Evolutionary conservation across 2,797 vertebrate genomes (phyloP).

Genomic region (Agapornis canus): DNA sequence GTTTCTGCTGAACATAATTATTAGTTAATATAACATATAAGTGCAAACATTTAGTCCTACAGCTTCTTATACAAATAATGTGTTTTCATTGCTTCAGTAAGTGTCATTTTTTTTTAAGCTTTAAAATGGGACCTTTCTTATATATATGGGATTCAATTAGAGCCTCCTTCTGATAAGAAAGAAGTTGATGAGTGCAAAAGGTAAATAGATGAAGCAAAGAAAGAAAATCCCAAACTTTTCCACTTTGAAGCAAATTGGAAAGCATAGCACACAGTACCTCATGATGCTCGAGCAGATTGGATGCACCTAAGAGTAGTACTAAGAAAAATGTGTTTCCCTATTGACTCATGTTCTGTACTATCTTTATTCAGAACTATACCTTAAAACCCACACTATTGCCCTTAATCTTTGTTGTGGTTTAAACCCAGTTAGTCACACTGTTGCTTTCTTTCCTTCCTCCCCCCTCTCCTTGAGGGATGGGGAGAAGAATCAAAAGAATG

Average conservation of each 20-base stretch:
- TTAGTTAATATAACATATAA: conserved; percentile 51
- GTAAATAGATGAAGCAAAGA: background rate
- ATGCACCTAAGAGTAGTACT: background rate
- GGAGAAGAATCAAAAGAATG: too few relatives aligned
- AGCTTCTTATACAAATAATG: conserved; percentile 32
- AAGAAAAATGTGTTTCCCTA: background rate
- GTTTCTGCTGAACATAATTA: conserved; percentile 69
- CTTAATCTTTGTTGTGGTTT: background rate
- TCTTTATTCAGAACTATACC: background rate
- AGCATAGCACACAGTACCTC: background rate
- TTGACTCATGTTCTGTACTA: background rate
- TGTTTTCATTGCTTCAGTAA: background rate
- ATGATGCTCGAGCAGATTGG: background rate
- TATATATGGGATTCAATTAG: background rate
- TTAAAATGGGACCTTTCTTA: background rate
- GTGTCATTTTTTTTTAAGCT: background rate
- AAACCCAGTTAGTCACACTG: too few relatives aligned
- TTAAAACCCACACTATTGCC: background rate
- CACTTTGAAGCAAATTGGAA: background rate
- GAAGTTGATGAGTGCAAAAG: background rate
- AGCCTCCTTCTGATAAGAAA: background rate
- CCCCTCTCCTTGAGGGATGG: too few relatives aligned
- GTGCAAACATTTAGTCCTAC: conserved; percentile 49
- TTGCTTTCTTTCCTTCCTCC: too few relatives aligned
- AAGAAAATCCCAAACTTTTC: background rate